Evolutionary conservation across 2,797 vertebrate genomes (phyloP).

Genomic region (Enteromius thamalakanensis): DNA sequence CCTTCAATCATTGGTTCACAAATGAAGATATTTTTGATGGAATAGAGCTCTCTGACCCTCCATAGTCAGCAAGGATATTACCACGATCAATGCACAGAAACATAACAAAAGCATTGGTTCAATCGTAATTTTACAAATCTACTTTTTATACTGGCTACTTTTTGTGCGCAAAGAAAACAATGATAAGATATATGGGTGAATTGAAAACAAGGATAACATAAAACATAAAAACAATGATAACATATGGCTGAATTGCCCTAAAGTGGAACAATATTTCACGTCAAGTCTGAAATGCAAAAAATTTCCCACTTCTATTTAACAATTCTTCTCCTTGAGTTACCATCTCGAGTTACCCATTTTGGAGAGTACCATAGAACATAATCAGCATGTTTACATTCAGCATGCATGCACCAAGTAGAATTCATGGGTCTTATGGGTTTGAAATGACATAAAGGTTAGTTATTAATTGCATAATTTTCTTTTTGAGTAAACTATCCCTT

Average conservation of each 20-base stretch:
- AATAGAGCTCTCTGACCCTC: not conserved
- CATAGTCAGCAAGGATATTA: not conserved
- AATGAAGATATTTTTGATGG: not conserved
- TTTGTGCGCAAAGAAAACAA: not conserved
- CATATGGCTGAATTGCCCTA: too few species aligned
- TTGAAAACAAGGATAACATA: too few species aligned
- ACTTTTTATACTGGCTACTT: not conserved
- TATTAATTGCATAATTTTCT: not conserved
- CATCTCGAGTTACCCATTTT: too few species aligned
- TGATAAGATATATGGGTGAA: too few species aligned
- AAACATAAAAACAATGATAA: not conserved
- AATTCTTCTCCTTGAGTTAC: not conserved
- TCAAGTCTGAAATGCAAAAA: too few species aligned
- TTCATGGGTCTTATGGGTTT: not conserved
- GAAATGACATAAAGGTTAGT: not conserved
- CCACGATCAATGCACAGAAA: not conserved
- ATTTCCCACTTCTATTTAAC: not conserved
- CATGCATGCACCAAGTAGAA: too few species aligned
- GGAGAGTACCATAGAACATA: not conserved
- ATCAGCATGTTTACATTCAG: not conserved
- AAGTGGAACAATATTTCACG: too few species aligned
- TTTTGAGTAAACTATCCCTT: conserved; percentile 18
- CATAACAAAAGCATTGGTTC: not conserved
- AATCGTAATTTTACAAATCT: not conserved
- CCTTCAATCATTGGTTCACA: not conserved